Evolutionary conservation across 2,113 vertebrate species (phyloP).

Genomic region (Sardina pilchardus): DNA sequence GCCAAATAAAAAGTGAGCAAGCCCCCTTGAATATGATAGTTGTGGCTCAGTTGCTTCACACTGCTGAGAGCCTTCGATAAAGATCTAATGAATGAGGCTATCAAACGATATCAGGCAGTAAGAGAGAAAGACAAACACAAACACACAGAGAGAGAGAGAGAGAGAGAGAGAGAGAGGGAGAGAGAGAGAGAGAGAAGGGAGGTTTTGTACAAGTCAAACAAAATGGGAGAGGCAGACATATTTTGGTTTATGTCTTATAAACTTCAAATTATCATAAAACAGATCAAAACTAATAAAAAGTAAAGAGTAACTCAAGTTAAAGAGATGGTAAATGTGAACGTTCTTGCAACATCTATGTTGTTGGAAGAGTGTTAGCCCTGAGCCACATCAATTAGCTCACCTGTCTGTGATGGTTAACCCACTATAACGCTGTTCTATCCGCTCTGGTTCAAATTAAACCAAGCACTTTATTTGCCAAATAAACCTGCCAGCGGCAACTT

Average conservation of each 20-base stretch:
- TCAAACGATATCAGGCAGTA: conserved; percentile 67
- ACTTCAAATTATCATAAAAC: not conserved
- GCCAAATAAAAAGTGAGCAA: conserved; percentile 76
- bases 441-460: no score
- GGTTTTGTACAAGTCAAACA: conserved; percentile 33
- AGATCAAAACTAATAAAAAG: not conserved
- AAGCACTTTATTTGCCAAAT: no score
- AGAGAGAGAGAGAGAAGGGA: conserved; percentile 17
- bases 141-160: conserved; percentile 28
- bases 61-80: conserved; percentile 81
- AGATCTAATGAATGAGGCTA: conserved; percentile 81
- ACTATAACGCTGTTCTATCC: no score
- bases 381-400: no score
- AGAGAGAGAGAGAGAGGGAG: not conserved
- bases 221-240: not conserved
- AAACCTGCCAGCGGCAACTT: no score
- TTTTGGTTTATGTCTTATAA: not conserved
- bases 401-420: no score
- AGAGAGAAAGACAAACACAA: conserved; percentile 22
- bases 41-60: conserved; percentile 70
- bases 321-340: not conserved
- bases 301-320: not conserved
- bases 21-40: conserved; percentile 76
- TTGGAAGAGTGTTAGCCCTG: not conserved
- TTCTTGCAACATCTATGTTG: not conserved